These are phyloP conservation scores for Toxotes lorentzi DNA, from an alignment of 2,797 vertebrate species.

Conservation along the genomic window DNA sequence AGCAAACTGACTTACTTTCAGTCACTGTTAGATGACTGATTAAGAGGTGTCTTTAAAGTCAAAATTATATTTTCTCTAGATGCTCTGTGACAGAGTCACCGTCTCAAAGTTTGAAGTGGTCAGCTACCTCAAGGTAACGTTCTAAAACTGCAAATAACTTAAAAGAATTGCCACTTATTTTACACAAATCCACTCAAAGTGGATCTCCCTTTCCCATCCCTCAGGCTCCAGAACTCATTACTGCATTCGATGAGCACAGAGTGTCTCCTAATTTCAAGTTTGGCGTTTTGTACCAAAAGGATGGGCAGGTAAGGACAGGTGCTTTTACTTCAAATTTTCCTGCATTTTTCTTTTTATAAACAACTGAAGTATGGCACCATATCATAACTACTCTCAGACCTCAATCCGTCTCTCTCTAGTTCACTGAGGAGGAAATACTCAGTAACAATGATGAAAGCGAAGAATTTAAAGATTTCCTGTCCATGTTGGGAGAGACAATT, in stretches of 20 bases:
- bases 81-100: constrained; percentile 84
- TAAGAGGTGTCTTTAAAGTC: background rate
- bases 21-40: background rate
- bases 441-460: constrained; percentile 85
- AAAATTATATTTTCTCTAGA: constrained; percentile 67
- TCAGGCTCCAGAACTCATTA: constrained; percentile 87
- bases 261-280: constrained; percentile 88
- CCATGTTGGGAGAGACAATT: constrained; percentile 83
- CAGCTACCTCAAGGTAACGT: constrained; percentile 85
- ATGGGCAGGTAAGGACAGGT: constrained; percentile 80
- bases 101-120: constrained; percentile 85
- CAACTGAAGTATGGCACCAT: background rate
- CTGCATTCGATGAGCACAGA: constrained; percentile 87
- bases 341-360: background rate
- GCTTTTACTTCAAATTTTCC: background rate
- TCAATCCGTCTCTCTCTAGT: constrained; percentile 68
- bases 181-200: background rate
- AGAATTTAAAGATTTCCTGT: constrained; percentile 85
- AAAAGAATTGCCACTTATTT: background rate
- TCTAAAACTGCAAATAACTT: background rate
- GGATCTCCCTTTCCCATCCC: background rate
- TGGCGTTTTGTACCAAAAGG: constrained; percentile 86
- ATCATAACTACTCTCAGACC: constrained; percentile 25
- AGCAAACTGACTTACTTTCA: background rate
- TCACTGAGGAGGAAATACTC: constrained; percentile 87